Evolutionary conservation across 1,140 invertebrate species (phyloP).

Genomic region (Lordiphosa stackelbergi): DNA sequence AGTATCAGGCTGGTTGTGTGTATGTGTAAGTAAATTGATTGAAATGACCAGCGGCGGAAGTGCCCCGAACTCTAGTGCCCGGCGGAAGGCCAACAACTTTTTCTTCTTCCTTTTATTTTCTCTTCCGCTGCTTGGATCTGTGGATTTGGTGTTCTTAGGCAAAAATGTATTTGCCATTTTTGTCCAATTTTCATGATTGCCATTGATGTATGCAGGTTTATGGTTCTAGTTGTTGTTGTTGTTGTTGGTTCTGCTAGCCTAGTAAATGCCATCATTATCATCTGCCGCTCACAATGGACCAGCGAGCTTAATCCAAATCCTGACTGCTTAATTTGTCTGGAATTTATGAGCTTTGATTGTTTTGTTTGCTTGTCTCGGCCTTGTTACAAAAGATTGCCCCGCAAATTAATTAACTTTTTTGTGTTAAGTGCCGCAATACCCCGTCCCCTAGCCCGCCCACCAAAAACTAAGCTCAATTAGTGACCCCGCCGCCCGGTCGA

Average conservation of each 20-base stretch:
- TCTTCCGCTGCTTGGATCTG: slow-evolving; percentile 33
- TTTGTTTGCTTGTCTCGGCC: slow-evolving; percentile 19
- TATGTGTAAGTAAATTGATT: slow-evolving; percentile 57
- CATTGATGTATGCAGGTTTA: slow-evolving; percentile 35
- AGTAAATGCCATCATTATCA: slow-evolving; percentile 55
- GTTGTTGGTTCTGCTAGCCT: slow-evolving; percentile 36
- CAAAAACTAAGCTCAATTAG: slow-evolving; percentile 40
- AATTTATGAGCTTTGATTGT: slow-evolving; percentile 64
- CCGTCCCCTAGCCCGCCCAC: slow-evolving; percentile 15
- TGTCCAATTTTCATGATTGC: slow-evolving; percentile 66
- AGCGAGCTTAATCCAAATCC: slow-evolving; percentile 13
- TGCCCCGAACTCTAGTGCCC: slow-evolving; percentile 28
- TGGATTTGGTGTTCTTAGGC: slow-evolving; percentile 48
- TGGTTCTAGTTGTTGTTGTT: slow-evolving; percentile 17
- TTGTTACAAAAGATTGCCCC: slow-evolving; percentile 33
- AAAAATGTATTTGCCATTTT: slow-evolving; percentile 22
- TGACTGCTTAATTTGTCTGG: slow-evolving; percentile 58
- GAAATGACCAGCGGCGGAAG: slow-evolving; percentile 60
- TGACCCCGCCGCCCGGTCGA: slow-evolving; percentile 3
- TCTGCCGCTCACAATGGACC: slow-evolving; percentile 25
- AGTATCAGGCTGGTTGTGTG: slow-evolving; percentile 13
- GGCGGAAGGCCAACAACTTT: slow-evolving; percentile 39
- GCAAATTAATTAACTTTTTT: slow-evolving; percentile 58
- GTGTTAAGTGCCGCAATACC: background rate
- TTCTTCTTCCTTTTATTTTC: slow-evolving; percentile 41